Conservation (phyloP, 1,140 invertebrate genomes). For the Maniola jurtina region DNA sequence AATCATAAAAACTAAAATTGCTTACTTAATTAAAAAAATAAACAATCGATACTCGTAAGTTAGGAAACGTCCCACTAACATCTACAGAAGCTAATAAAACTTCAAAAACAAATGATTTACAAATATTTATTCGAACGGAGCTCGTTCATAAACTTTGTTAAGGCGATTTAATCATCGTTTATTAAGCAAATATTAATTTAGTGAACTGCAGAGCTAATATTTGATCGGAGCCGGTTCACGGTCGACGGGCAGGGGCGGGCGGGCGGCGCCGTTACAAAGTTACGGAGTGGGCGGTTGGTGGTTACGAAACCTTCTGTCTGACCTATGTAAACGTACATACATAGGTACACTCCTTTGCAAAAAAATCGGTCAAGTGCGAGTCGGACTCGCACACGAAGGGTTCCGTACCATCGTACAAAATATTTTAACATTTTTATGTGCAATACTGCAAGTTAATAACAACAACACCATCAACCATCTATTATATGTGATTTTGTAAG, state of each 20-base stretch:
- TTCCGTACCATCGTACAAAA: no score
- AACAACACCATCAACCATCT: no score
- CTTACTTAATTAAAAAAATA: no score
- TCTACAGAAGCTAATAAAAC: background rate
- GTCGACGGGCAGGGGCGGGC: constrained; percentile 37
- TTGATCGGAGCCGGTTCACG: constrained; percentile 39
- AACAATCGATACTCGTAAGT: no score
- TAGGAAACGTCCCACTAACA: no score
- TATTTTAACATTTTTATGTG: no score
- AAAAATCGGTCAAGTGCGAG: no score
- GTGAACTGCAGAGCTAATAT: constrained; percentile 51
- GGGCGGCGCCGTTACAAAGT: constrained; percentile 27
- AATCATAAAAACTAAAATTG: no score
- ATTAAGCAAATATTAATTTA: constrained; percentile 58
- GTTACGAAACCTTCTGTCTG: constrained; percentile 9
- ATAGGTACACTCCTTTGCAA: no score
- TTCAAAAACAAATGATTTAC: constrained; percentile 13
- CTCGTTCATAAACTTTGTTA: constrained; percentile 26
- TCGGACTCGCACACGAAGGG: no score
- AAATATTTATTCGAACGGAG: constrained; percentile 25
- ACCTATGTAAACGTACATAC: background rate
- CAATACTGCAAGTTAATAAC: no score
- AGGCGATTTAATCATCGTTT: constrained; percentile 38
- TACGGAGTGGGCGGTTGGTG: constrained; percentile 24
- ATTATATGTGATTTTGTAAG: no score